phyloP scores from a whole-genome alignment of 2,797 vertebrate species.

The Microcaecilia unicolor region DNA sequence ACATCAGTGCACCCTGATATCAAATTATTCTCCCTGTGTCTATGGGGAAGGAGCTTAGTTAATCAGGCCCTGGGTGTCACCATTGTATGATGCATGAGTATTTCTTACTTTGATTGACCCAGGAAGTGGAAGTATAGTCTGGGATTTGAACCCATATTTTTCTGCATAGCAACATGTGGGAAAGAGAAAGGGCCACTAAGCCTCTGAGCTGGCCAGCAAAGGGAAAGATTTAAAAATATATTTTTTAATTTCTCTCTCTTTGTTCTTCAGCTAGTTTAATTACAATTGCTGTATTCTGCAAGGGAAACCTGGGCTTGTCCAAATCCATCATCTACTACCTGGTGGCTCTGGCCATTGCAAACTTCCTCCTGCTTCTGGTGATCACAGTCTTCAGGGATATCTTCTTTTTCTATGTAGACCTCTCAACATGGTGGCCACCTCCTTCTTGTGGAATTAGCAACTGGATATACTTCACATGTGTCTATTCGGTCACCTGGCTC shows the following conservation, averaged over 20 bases:
- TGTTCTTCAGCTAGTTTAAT: slow-evolving; percentile 1
- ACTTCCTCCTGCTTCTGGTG: slow-evolving; percentile 9
- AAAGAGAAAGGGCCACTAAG: no score
- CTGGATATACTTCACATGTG: slow-evolving; percentile 10
- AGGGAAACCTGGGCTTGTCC: slow-evolving; percentile 11
- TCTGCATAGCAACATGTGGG: no score
- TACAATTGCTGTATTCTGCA: slow-evolving; percentile 6
- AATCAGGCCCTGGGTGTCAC: no score
- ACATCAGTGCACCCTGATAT: no score
- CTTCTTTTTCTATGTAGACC: slow-evolving; percentile 13
- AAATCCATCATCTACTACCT: slow-evolving; percentile 14
- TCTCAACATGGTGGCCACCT: slow-evolving; percentile 2
- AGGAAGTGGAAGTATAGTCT: no score
- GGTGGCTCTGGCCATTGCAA: slow-evolving; percentile 2
- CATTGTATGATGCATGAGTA: no score
- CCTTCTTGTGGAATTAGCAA: slow-evolving; percentile 5
- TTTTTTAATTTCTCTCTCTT: not conserved
- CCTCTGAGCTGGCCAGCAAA: no score
- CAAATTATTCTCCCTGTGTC: no score
- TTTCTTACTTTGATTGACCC: no score
- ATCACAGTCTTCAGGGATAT: slow-evolving; percentile 14
- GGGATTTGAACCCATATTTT: no score
- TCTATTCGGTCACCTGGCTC: slow-evolving; percentile 9
- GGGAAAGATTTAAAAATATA: no score
- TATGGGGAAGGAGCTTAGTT: no score